Percentiles rank a stretch among this genome's conserved stretches.
Evolutionary conservation across 2,888 invertebrate genomes (phyloP).

Genomic region (Cryptocephalus moraei): DNA sequence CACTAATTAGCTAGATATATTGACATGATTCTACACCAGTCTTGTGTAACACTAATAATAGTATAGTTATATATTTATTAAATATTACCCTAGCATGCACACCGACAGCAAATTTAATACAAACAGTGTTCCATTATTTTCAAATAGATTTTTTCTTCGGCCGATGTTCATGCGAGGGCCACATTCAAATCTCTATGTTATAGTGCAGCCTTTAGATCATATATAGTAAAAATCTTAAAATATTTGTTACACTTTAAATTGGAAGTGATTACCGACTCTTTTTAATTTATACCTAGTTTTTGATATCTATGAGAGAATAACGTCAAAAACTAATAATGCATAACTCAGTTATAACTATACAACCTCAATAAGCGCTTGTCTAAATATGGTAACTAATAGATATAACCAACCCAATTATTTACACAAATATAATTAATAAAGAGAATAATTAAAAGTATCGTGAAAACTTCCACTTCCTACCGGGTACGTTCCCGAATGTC

Average conservation of each 20-base stretch:
- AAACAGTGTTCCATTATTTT: background rate
- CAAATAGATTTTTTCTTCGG: background rate
- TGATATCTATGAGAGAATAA: slow-evolving; percentile 13
- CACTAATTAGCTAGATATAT: slow-evolving; percentile 30
- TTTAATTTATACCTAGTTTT: slow-evolving; percentile 7
- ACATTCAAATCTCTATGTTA: slow-evolving; percentile 21
- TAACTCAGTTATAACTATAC: slow-evolving; percentile 15
- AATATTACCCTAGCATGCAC: background rate
- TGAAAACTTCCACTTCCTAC: background rate
- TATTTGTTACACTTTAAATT: slow-evolving; percentile 24
- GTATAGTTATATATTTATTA: slow-evolving; percentile 18
- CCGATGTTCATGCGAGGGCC: background rate
- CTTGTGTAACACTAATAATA: slow-evolving; percentile 37
- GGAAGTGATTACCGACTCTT: slow-evolving; percentile 20
- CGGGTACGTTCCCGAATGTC: no score
- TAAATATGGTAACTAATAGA: slow-evolving; percentile 33
- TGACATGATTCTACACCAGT: slow-evolving; percentile 39
- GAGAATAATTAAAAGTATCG: background rate
- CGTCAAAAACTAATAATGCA: slow-evolving; percentile 13
- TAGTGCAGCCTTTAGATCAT: slow-evolving; percentile 36
- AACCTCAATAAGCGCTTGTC: slow-evolving; percentile 21
- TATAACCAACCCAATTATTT: slow-evolving; percentile 26
- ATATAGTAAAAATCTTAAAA: slow-evolving; percentile 30
- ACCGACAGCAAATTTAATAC: background rate
- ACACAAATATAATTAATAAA: slow-evolving; percentile 9